These are phyloP conservation scores for Chloroceryle inda DNA, from an alignment of 2,797 vertebrate species.

Conservation along the genomic window DNA sequence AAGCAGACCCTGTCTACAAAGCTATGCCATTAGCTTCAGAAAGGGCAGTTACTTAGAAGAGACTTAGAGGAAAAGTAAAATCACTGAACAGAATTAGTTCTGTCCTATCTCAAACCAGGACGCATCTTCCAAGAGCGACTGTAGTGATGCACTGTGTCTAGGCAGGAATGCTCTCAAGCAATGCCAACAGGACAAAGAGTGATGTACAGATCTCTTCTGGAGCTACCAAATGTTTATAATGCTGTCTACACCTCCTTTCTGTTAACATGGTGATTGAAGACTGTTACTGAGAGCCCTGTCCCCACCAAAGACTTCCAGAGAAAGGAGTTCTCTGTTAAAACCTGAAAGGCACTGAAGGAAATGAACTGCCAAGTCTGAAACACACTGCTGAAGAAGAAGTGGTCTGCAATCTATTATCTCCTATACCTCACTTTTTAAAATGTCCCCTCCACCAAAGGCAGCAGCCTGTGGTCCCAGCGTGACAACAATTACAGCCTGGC, in stretches of 20 bases:
- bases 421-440: not conserved
- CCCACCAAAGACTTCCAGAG: not conserved
- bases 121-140: not conserved
- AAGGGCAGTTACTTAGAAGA: not conserved
- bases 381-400: not conserved
- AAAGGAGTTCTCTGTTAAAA: not conserved
- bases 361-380: not conserved
- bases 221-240: not conserved
- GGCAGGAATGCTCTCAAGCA: not conserved
- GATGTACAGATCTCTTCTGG: accelerated
- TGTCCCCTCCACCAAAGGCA: not conserved
- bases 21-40: not conserved
- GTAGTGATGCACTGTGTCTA: not conserved
- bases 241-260: not conserved
- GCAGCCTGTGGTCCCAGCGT: not conserved
- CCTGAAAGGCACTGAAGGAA: not conserved
- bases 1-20: not conserved
- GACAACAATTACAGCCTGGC: not conserved
- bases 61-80: not conserved
- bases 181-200: not conserved
- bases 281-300: not conserved
- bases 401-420: not conserved
- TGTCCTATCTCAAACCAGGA: not conserved
- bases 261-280: not conserved
- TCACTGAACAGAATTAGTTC: not conserved